phyloP scores from a whole-genome alignment of 2,888 invertebrate genomes.

The Eilema griseolum region DNA sequence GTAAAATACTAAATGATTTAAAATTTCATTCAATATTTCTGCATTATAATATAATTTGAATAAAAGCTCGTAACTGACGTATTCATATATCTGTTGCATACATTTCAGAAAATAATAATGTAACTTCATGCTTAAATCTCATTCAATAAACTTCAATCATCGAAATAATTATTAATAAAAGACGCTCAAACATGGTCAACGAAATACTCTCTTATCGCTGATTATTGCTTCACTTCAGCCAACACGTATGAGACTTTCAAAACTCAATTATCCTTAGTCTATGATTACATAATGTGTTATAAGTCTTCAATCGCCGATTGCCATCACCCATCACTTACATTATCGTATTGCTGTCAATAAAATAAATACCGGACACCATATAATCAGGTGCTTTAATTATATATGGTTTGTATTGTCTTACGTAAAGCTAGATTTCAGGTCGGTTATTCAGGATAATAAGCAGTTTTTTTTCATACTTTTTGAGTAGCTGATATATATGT shows the following conservation, averaged over 20 bases:
- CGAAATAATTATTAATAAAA: conserved; percentile 4
- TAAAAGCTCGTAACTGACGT: background rate
- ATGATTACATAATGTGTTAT: conserved; percentile 26
- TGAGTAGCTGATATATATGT: background rate
- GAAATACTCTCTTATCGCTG: background rate
- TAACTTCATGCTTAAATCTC: background rate
- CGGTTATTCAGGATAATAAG: background rate
- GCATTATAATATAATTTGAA: background rate
- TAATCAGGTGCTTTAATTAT: conserved; percentile 35
- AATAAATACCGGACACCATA: conserved; percentile 23
- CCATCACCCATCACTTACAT: conserved; percentile 32
- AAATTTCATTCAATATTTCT: no score
- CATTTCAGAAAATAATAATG: background rate
- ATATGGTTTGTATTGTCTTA: conserved; percentile 25
- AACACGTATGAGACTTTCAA: conserved; percentile 27
- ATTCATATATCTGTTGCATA: background rate
- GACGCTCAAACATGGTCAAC: conserved; percentile 5
- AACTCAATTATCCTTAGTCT: conserved; percentile 23
- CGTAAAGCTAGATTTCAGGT: conserved; percentile 22
- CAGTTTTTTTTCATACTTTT: background rate
- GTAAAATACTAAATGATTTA: no score
- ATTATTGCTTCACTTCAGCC: conserved; percentile 10
- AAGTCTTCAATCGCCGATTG: conserved; percentile 11
- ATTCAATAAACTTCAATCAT: conserved; percentile 10
- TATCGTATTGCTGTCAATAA: conserved; percentile 38